These are phyloP conservation scores for Diorhabda sublineata DNA, from an alignment of 1,140 invertebrate species.

Conservation along the genomic window DNA sequence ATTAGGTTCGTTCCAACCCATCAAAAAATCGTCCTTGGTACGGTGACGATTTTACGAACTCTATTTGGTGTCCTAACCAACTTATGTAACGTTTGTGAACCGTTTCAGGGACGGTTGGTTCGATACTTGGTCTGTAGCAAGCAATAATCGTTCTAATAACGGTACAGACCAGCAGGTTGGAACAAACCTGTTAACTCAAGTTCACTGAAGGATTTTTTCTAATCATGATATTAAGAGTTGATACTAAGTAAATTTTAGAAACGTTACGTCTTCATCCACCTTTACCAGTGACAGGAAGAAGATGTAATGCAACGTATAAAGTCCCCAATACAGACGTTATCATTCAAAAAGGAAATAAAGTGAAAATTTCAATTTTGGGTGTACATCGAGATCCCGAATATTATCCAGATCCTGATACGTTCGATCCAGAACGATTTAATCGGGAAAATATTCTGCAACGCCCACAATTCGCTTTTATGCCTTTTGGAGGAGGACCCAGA, in stretches of 20 bases:
- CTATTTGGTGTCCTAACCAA: too few species aligned
- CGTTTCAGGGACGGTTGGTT: too few species aligned
- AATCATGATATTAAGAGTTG: too few species aligned
- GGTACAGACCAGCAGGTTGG: too few species aligned
- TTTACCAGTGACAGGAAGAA: conserved; percentile 34
- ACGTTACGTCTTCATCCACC: conserved; percentile 31
- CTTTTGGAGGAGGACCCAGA: conserved; percentile 58
- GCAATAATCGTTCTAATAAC: too few species aligned
- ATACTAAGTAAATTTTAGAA: conserved; percentile 19
- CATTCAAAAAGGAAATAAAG: conserved; percentile 44
- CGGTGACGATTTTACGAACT: too few species aligned
- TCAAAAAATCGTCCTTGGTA: too few species aligned
- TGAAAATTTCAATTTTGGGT: conserved; percentile 57
- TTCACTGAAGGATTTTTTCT: too few species aligned
- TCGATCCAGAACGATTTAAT: conserved; percentile 59
- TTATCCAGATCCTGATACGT: conserved; percentile 58
- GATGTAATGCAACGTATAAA: conserved; percentile 45
- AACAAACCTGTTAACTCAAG: too few species aligned
- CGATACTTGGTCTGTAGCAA: too few species aligned
- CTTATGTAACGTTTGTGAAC: too few species aligned
- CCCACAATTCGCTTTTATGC: conserved; percentile 49
- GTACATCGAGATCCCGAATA: conserved; percentile 59
- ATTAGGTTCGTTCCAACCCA: too few species aligned
- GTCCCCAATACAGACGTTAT: conserved; percentile 38
- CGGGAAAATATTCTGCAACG: conserved; percentile 42